Conservation (phyloP, 2,797 vertebrate species). For the Coregonus sp. region DNA sequence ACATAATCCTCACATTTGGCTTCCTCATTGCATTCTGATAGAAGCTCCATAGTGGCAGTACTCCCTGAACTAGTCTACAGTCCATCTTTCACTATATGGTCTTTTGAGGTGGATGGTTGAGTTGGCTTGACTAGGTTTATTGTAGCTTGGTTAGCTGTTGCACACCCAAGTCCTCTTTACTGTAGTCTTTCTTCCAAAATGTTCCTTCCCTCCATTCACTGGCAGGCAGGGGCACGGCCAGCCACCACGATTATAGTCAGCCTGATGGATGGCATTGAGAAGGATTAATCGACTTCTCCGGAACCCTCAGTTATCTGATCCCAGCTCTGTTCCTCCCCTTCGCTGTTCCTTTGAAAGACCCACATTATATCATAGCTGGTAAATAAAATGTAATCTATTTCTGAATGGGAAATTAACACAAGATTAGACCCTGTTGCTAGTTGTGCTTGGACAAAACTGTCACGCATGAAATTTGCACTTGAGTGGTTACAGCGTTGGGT, state of each 20-base stretch:
- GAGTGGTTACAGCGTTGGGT: constrained; percentile 1
- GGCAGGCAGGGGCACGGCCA: constrained; percentile 33
- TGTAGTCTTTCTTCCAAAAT: background rate
- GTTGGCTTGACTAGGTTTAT: background rate
- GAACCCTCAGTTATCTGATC: constrained; percentile 72
- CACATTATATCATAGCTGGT: constrained; percentile 61
- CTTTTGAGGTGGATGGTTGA: background rate
- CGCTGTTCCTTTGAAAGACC: constrained; percentile 61
- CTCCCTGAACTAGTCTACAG: background rate
- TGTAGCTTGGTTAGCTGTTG: background rate
- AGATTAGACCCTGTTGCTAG: constrained; percentile 46
- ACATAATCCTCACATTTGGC: background rate
- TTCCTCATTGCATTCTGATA: background rate
- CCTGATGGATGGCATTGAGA: constrained; percentile 70
- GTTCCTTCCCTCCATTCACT: constrained; percentile 1
- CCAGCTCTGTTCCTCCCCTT: constrained; percentile 64
- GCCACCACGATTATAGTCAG: constrained; percentile 9
- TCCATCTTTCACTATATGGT: background rate
- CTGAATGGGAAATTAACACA: constrained; percentile 64
- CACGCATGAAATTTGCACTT: constrained; percentile 28
- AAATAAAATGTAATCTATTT: constrained; percentile 70
- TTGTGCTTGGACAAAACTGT: constrained; percentile 37
- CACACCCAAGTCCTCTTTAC: background rate
- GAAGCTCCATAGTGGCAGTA: background rate
- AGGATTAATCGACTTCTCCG: constrained; percentile 69